A percentile compares a stretch with the other conserved stretches of the same genome.
Conservation (phyloP, 2,113 vertebrate species). For the Rhabdornis inornatus region DNA sequence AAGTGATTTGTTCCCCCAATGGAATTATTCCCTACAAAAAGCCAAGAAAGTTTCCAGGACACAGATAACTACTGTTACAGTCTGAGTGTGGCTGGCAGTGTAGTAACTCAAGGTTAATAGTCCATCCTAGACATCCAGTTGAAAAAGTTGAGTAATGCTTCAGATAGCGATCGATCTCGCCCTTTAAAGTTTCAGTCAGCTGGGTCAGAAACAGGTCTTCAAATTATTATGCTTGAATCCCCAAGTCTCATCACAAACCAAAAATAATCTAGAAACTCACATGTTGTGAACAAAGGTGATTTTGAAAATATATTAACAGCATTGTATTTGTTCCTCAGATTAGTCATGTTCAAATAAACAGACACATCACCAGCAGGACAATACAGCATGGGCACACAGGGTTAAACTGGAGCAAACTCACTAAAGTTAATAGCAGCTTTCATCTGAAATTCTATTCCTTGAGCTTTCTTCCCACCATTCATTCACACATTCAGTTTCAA, state of each 20-base stretch:
- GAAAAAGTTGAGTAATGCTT: neutral
- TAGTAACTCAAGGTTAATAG: neutral
- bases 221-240: neutral
- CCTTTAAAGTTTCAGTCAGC: neutral
- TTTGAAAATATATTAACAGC: neutral
- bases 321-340: neutral
- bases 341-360: neutral
- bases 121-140: neutral
- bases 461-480: neutral
- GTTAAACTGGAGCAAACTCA: neutral
- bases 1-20: neutral
- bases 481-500: neutral
- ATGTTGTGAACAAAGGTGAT: neutral
- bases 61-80: neutral
- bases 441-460: neutral
- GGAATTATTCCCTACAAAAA: neutral
- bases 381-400: neutral
- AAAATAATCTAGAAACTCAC: neutral
- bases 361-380: neutral
- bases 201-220: neutral
- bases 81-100: neutral
- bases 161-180: neutral
- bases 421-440: neutral
- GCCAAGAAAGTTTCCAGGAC: neutral
- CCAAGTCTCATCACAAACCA: neutral